These are phyloP conservation scores for Danio rerio DNA, from an alignment of 2,113 vertebrate species.

Conservation along the genomic window GRCz12tu NC_133177.1:12079001-12079500, in stretches of 20 bases:
- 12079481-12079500: no score
- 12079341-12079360: no score
- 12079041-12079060: neutral
- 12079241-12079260: neutral
- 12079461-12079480: no score
- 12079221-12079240: neutral
- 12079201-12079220: slow-evolving; percentile 79
- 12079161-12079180: slow-evolving; percentile 95
- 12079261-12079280: no score
- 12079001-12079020: neutral
- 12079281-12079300: no score
- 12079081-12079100: slow-evolving; percentile 96
- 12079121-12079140: slow-evolving; percentile 94
- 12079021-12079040: neutral
- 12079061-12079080: slow-evolving; percentile 76
- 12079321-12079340: no score
- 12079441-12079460: no score
- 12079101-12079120: slow-evolving; percentile 95
- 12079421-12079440: no score
- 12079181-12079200: slow-evolving; percentile 94
- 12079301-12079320: no score
- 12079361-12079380: no score
- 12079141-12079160: slow-evolving; percentile 91
- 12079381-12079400: no score
- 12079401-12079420: no score